These are phyloP conservation scores for Monochamus saltuarius DNA, from an alignment of 1,140 invertebrate genomes.

Conservation along the genomic window DNA sequence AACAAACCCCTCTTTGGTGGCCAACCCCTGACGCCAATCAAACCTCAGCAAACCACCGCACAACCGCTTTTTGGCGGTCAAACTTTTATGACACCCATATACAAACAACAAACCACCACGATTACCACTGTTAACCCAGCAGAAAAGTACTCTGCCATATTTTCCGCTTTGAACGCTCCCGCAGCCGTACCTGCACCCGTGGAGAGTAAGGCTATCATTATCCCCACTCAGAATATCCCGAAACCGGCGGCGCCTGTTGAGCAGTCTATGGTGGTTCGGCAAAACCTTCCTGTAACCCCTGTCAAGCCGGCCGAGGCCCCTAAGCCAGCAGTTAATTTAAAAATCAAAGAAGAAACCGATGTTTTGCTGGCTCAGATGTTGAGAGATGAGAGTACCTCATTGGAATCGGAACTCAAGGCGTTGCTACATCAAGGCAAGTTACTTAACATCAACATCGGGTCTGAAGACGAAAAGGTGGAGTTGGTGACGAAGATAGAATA, in stretches of 20 bases:
- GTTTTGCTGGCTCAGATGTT: conserved; percentile 45
- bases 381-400: conserved; percentile 61
- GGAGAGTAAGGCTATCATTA: conserved; percentile 15
- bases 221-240: background rate
- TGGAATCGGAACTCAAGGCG: conserved; percentile 63
- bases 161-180: conserved; percentile 20
- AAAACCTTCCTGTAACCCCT: background rate
- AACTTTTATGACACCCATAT: background rate
- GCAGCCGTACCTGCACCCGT: background rate
- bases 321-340: conserved; percentile 3
- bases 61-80: background rate
- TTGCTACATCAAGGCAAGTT: conserved; percentile 56
- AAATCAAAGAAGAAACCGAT: conserved; percentile 38
- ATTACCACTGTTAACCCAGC: background rate
- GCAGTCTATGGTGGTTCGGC: background rate
- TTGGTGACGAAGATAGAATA: conserved; percentile 52
- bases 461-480: conserved; percentile 55
- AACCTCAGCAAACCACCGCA: conserved; percentile 1
- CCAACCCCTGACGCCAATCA: conserved; percentile 30
- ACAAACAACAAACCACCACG: background rate
- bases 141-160: conserved; percentile 31
- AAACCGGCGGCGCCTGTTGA: conserved; percentile 1
- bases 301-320: conserved; percentile 1
- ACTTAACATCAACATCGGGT: conserved; percentile 57
- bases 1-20: conserved; percentile 32